These are phyloP conservation scores for Kryptolebias marmoratus DNA, from an alignment of 2,113 vertebrate genomes.

Conservation along the genomic window DNA sequence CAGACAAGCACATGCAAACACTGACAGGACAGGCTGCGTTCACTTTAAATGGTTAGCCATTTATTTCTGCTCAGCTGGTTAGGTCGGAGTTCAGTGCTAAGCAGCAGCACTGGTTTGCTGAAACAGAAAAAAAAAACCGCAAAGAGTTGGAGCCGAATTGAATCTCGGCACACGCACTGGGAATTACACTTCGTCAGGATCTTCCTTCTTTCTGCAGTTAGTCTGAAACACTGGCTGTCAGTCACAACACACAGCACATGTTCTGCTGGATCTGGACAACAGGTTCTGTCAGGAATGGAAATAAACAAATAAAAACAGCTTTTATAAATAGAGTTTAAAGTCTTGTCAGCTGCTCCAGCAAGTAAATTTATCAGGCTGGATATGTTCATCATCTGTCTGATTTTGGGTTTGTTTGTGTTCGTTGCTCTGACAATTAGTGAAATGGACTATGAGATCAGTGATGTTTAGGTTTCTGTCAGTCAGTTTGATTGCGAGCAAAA, in stretches of 20 bases:
- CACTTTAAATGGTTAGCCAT: slow-evolving; percentile 75
- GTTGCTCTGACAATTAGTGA: not conserved
- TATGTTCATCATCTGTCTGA: slow-evolving; percentile 4
- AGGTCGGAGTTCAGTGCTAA: slow-evolving; percentile 22
- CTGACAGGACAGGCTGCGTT: slow-evolving; percentile 28
- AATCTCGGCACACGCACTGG: slow-evolving; percentile 1
- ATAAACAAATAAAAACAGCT: no score
- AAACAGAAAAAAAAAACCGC: slow-evolving; percentile 48
- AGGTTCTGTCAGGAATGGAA: no score
- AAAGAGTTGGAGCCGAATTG: not conserved
- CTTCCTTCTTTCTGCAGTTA: not conserved
- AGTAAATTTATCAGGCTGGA: not conserved
- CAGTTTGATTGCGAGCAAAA: not conserved
- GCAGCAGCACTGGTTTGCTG: slow-evolving; percentile 10
- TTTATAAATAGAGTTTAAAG: not conserved
- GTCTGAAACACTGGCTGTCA: slow-evolving; percentile 1
- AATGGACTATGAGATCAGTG: not conserved
- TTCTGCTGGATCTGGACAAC: no score
- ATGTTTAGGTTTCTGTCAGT: not conserved
- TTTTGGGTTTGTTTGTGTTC: slow-evolving; percentile 14
- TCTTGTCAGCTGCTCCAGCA: not conserved
- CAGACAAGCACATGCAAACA: slow-evolving; percentile 2
- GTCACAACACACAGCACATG: no score
- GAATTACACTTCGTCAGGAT: slow-evolving; percentile 7
- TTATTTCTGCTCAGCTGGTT: slow-evolving; percentile 60